Evolutionary conservation across 2,888 invertebrate species (phyloP), one percentile per base, ranked within the genome.

Genomic region (Leptura quadrifasciata): DNA sequence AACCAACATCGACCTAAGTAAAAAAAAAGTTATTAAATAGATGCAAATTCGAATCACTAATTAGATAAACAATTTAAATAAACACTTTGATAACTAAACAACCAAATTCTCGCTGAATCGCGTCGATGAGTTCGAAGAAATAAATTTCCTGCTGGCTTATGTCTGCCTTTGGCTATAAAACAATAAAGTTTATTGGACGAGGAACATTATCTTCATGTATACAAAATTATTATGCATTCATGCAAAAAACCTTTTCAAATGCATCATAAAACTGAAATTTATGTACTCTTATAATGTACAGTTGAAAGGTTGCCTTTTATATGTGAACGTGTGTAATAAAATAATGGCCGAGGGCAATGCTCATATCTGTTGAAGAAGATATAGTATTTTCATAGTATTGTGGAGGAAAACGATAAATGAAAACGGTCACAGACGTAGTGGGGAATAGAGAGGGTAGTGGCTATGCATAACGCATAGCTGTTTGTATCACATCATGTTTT

Each of bases 211-310:
- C n/a, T 47, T 47, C 5, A 47, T 61, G 27, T 61, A 61, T 61
- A 61, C 60, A 61, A 61, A 61, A 27, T 31, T 31, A 31, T 27
- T 31, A 31, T 31, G 60, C 60, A n/a, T 61, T 31, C 31, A 27
- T 61, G 31, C 2, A 17, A 12, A 21, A 57, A 47, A 6, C 15
- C 1, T 27, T 57, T 57, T 18, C 9, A 58, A 58, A 6, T 58
- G 15, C 8, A 24, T 58, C 10, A 58, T 58, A 58, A 58, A 57
- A 47, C 10, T 15, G 4, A 6, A 58, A 21, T 57, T 21, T 57
- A 57, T 24, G 4, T 21, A 58, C 58, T 15, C 47, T 15, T 10
- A 15, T 10, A 9, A 1, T 15, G n/a, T 47, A n/a, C 3, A 47
- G 5, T n/a, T 47, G 2, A 47, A 47, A 47, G n/a, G 27, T 31